phyloP scores from a whole-genome alignment of 2,797 vertebrate genomes.

The Rhinogobio ventralis region DNA sequence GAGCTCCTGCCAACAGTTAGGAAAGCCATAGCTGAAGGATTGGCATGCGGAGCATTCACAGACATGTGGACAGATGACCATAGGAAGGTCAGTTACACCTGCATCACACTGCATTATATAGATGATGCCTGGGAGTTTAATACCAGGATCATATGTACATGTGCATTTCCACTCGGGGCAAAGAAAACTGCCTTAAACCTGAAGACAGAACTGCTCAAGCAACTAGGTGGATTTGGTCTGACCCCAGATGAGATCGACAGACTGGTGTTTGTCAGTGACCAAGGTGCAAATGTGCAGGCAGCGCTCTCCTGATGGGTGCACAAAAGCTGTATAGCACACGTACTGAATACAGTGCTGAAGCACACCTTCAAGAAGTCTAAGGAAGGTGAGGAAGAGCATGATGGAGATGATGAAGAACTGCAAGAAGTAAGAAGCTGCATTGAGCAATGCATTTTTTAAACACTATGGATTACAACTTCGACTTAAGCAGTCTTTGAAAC shows the following conservation, averaged over 20 bases:
- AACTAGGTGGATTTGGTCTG: neutral
- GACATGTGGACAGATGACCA: conserved; percentile 3
- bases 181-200: neutral
- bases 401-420: neutral
- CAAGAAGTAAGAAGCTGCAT: neutral
- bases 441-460: neutral
- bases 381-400: neutral
- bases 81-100: neutral
- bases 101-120: neutral
- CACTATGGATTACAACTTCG: neutral
- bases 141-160: too few relatives aligned
- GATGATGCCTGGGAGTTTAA: neutral
- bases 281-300: neutral
- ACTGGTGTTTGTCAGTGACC: neutral
- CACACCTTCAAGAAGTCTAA: neutral
- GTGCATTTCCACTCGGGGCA: neutral
- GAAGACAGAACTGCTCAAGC: neutral
- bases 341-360: neutral
- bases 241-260: neutral
- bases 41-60: neutral
- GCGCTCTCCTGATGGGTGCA: neutral
- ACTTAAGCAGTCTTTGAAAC: neutral
- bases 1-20: neutral
- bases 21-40: neutral
- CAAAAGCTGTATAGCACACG: neutral